Base-by-base conservation (phyloP, 2,888 invertebrate genomes). In the Drosophila prostipennis region DNA sequence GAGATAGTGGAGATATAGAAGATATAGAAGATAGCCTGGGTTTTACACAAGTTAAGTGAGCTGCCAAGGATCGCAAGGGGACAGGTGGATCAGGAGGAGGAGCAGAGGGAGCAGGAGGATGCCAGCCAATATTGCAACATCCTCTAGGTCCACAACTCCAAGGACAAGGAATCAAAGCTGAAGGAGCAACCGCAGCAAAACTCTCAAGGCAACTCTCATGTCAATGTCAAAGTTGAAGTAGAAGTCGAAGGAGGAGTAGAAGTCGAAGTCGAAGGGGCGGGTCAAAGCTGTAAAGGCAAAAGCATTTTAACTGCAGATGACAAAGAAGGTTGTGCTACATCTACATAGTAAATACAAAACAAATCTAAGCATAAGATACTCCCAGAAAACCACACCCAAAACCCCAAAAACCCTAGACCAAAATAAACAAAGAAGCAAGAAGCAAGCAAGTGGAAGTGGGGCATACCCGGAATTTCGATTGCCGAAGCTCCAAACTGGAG, bases 241-340 rank as follows among this genome's bases (percentile, higher is more conserved):
- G 42, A 43, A 34, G 48, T 40, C 6, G 37, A n/a, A n/a, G n/a
- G 6, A 78, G 73, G 68, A 46, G 45, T 39, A 23, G 53, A 53
- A 39, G 54, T 23, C 40, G 34, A 26, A 26, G 26, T 26, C 26
- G 26, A 26, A 6, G 40, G 51, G 70, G 67, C 48, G 59, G 65
- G 70, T 63, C 29, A 37, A 56, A n/a, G 68, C 52, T 46, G 32
- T 32, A 49, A 57, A 75, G 65, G 77, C 82, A 74, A 73, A 79
- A 79, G 72, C 70, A 83, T 80, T 83, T 79, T 83, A 86, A 71
- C 85, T 77, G 77, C 81, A 78, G 82, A 79, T 70, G 79, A 87
- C 87, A 83, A 83, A 83, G 87, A 83, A 83, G 82, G 82, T 83
- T 83, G 82, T 83, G 87, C 87, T 87, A 87, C 75, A 82, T 82